These are phyloP conservation scores for Procambarus virginalis DNA, from an alignment of 1,140 invertebrate species.

Conservation along the genomic window DNA sequence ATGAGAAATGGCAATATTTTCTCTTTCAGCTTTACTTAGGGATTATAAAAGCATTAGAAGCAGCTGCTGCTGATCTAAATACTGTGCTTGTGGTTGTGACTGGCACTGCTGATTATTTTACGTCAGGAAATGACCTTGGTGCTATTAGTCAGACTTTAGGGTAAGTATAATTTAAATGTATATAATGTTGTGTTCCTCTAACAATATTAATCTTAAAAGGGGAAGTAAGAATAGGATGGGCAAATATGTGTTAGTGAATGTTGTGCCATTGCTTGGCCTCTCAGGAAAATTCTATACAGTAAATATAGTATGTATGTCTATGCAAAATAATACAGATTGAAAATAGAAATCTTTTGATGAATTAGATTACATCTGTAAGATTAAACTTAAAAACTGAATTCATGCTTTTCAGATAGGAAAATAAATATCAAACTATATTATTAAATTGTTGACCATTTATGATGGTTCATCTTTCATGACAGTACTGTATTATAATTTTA, in stretches of 20 bases:
- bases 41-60: constrained; percentile 13
- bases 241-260: not conserved
- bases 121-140: constrained; percentile 69
- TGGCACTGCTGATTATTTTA: constrained; percentile 70
- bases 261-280: too few relatives aligned
- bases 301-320: too few relatives aligned
- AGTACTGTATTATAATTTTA: too few relatives aligned
- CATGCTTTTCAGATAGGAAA: too few relatives aligned
- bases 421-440: too few relatives aligned
- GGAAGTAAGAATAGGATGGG: not conserved
- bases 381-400: too few relatives aligned
- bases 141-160: not conserved
- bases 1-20: not conserved
- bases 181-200: not conserved
- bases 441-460: too few relatives aligned
- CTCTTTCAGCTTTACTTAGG: constrained; percentile 35
- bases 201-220: not conserved
- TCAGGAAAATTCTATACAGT: too few relatives aligned
- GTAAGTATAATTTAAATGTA: constrained; percentile 6
- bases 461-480: too few relatives aligned
- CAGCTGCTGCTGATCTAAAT: constrained; percentile 49
- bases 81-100: constrained; percentile 62
- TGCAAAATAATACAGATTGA: too few relatives aligned
- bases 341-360: too few relatives aligned
- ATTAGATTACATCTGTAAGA: too few relatives aligned